Percentiles rank a stretch among this genome's conserved stretches.
phyloP scores from a whole-genome alignment of 2,113 vertebrate genomes.

The Pelecanus crispus region DNA sequence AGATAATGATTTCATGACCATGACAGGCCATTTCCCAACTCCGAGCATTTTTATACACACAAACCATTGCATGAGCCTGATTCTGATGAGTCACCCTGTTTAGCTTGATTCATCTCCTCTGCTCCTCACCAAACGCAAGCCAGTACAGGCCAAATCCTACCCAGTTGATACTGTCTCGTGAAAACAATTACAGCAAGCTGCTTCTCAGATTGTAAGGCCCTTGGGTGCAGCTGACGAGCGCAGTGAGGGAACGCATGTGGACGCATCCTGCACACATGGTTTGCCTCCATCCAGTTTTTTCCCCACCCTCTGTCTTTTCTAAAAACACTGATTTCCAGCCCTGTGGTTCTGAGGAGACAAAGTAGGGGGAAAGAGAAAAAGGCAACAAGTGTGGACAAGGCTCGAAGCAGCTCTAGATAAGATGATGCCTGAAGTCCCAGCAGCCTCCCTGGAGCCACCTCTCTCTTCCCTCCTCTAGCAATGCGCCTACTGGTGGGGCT shows the following conservation, averaged over 20 bases:
- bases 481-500: not conserved
- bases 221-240: not conserved
- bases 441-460: not conserved
- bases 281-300: not conserved
- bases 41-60: not conserved
- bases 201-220: not conserved
- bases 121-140: not conserved
- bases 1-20: not conserved
- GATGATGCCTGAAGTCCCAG: not conserved
- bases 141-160: slow-evolving; percentile 2
- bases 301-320: not conserved
- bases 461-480: not conserved
- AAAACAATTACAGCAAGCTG: not conserved
- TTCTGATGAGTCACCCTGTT: not conserved
- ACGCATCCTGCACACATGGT: accelerated
- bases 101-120: not conserved
- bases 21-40: not conserved
- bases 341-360: not conserved
- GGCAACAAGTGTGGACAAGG: not conserved
- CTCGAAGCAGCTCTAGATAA: not conserved
- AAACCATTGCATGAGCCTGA: not conserved
- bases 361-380: not conserved
- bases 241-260: not conserved
- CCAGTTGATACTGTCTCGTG: not conserved
- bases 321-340: not conserved